Conservation (phyloP, 2,797 vertebrate species). For the Sebastes umbrosus region DNA sequence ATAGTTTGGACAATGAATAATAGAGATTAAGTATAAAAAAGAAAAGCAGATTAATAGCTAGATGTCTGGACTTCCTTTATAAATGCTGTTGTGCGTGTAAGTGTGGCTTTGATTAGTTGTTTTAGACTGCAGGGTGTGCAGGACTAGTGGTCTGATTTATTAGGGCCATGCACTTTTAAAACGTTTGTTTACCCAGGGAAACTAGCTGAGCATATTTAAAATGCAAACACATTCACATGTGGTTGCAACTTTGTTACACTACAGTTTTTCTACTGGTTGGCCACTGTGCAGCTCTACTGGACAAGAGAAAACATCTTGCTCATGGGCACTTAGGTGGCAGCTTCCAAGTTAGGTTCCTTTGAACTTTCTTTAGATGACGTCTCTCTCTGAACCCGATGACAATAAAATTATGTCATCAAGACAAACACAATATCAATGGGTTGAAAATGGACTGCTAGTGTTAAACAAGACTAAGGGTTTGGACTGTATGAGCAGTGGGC, state of each 20-base stretch:
- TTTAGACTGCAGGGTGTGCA: not conserved
- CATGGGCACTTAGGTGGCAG: not conserved
- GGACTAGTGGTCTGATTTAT: conserved; percentile 25
- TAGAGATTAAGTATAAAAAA: not conserved
- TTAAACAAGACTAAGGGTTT: not conserved
- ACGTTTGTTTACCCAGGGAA: not conserved
- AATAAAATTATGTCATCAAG: not conserved
- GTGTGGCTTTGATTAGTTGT: conserved; percentile 13
- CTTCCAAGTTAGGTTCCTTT: not conserved
- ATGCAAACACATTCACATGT: conserved; percentile 11
- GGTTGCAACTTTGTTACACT: conserved; percentile 5
- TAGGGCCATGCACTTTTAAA: not conserved
- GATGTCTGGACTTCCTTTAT: not conserved
- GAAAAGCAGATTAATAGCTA: not conserved
- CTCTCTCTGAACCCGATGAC: not conserved
- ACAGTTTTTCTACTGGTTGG: not conserved
- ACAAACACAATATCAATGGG: not conserved
- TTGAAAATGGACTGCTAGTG: not conserved
- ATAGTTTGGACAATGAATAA: not conserved
- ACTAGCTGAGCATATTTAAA: conserved; percentile 1
- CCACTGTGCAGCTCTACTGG: not conserved
- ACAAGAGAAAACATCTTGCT: not conserved
- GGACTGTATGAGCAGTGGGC: not conserved
- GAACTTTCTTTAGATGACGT: not conserved
- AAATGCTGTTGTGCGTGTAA: not conserved